phyloP scores from a whole-genome alignment of 2,797 vertebrate genomes.

The Halcyon badia region DNA sequence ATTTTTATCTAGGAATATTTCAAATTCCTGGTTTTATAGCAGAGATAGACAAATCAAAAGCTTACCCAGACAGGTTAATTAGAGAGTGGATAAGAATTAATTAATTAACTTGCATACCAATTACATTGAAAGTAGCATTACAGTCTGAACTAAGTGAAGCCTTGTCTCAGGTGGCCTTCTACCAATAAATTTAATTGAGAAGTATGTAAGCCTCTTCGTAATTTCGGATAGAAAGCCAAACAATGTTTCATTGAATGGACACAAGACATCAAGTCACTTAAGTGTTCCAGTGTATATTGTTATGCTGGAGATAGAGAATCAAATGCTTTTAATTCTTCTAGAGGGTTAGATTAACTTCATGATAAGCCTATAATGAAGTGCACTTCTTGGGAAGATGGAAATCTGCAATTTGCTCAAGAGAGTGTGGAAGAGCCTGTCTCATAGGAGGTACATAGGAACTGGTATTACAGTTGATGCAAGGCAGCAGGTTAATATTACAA shows the following conservation, averaged over 20 bases:
- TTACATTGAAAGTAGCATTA: not conserved
- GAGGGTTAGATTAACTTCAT: not conserved
- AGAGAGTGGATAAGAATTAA: not conserved
- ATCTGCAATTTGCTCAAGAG: not conserved
- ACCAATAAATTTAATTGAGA: not conserved
- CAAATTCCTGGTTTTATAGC: not conserved
- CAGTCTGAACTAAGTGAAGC: not conserved
- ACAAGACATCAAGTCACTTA: not conserved
- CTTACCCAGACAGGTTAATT: not conserved
- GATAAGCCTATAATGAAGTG: not conserved
- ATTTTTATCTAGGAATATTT: not conserved
- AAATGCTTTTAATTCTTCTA: not conserved
- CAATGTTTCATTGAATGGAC: not conserved
- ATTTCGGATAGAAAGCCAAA: not conserved
- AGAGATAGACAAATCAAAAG: not conserved
- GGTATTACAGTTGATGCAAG: not conserved
- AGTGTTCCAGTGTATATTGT: accelerated
- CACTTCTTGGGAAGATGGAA: not conserved
- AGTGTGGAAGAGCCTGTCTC: not conserved
- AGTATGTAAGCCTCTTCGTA: not conserved
- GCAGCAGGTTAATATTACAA: not conserved
- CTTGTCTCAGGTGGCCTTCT: not conserved
- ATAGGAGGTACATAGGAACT: accelerated
- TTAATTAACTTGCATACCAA: not conserved
- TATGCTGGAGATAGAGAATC: not conserved